Percentiles rank a stretch among this genome's conserved stretches.
These are phyloP conservation scores for Aphelinus atriplicis DNA, from an alignment of 1,140 invertebrate genomes.

Conservation along the genomic window DNA sequence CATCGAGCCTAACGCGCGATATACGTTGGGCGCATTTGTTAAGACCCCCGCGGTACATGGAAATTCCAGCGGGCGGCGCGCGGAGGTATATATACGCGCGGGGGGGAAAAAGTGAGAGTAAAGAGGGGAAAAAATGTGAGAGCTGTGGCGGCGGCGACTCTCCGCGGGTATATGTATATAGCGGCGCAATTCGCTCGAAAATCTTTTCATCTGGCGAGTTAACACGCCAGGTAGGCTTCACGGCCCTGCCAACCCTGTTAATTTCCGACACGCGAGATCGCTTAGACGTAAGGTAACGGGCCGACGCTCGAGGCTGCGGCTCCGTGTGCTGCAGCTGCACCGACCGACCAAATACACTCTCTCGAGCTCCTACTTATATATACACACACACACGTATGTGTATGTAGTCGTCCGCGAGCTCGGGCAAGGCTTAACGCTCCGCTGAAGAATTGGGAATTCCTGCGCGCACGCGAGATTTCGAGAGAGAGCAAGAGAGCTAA, in stretches of 20 bases:
- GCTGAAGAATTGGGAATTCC: too few relatives aligned
- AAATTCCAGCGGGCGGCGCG: slow-evolving; percentile 4
- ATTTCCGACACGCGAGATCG: slow-evolving; percentile 33
- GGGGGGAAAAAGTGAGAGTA: neutral
- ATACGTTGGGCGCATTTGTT: slow-evolving; percentile 32
- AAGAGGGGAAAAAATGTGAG: neutral
- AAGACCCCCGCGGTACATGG: slow-evolving; percentile 30
- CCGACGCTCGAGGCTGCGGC: slow-evolving; percentile 10
- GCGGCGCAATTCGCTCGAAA: slow-evolving; percentile 10
- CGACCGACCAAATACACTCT: too few relatives aligned
- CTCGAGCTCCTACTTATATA: too few relatives aligned
- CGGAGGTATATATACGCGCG: neutral
- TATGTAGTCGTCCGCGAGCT: too few relatives aligned
- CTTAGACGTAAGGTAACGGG: slow-evolving; percentile 24
- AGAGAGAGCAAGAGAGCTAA: too few relatives aligned
- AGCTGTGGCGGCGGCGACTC: neutral
- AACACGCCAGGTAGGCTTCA: slow-evolving; percentile 20
- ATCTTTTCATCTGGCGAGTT: slow-evolving; percentile 32
- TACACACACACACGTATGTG: too few relatives aligned
- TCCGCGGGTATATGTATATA: neutral
- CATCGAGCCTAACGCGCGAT: neutral
- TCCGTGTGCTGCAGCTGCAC: too few relatives aligned
- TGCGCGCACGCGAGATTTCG: too few relatives aligned
- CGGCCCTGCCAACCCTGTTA: slow-evolving; percentile 23
- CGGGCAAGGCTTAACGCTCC: too few relatives aligned